Evolutionary conservation across 2,888 invertebrate genomes (phyloP).

Genomic region (Polydrusus cervinus): DNA sequence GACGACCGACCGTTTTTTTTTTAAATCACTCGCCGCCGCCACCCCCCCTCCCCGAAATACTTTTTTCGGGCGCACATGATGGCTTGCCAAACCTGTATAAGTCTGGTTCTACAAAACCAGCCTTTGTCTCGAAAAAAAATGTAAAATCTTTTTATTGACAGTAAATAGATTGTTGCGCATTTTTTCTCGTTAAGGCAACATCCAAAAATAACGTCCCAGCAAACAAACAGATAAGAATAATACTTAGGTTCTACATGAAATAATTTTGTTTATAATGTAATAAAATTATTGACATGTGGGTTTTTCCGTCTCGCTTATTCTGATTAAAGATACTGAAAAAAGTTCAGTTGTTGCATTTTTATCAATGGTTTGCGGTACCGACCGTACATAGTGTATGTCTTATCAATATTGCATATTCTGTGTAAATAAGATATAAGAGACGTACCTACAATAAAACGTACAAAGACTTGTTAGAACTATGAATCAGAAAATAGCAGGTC

Average conservation of each 20-base stretch:
- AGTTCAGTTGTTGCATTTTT: not conserved
- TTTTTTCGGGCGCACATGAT: too few species aligned
- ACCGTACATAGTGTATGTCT: not conserved
- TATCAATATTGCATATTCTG: conserved; percentile 6
- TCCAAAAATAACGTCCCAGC: conserved; percentile 6
- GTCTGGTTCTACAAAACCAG: too few species aligned
- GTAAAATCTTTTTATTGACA: not conserved
- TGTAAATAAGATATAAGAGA: conserved; percentile 3
- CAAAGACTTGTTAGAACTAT: not conserved
- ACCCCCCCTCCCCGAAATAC: too few species aligned
- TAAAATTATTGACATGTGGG: conserved; percentile 4
- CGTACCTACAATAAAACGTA: not conserved
- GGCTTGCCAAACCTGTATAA: too few species aligned
- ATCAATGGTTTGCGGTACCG: not conserved
- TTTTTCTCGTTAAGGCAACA: not conserved
- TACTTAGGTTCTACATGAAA: conserved; percentile 1
- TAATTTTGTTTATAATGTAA: not conserved
- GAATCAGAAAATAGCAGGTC: not conserved
- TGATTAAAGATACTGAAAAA: not conserved
- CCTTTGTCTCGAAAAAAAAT: too few species aligned
- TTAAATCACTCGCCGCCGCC: too few species aligned
- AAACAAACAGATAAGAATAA: conserved; percentile 5
- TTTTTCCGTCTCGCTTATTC: conserved; percentile 9
- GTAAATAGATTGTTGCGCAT: not conserved
- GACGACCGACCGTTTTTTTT: too few species aligned